Evolutionary conservation across 2,113 vertebrate genomes (phyloP).

Genomic region (Oenanthe oenanthe): DNA sequence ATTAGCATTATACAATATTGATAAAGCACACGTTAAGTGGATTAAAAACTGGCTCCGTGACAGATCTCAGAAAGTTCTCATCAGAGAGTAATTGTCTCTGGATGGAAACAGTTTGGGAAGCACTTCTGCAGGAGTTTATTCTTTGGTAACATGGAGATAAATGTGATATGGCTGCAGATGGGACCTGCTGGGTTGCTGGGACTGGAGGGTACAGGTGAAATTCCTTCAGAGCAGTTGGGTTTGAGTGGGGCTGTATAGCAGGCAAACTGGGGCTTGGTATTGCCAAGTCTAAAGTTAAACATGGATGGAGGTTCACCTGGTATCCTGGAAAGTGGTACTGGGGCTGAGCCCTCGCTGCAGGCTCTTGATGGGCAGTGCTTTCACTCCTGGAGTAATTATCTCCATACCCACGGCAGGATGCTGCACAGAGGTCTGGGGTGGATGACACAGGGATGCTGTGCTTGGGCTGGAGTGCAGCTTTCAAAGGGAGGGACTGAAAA

Average conservation of each 20-base stretch:
- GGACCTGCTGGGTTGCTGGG: neutral
- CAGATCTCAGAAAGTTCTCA: slow-evolving; percentile 14
- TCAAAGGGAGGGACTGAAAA: neutral
- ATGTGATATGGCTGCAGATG: neutral
- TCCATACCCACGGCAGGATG: neutral
- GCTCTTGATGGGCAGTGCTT: rapidly evolving
- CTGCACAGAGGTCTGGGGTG: neutral
- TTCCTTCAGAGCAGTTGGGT: neutral
- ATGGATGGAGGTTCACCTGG: neutral
- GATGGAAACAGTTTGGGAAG: neutral
- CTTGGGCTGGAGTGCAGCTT: neutral
- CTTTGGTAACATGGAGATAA: neutral
- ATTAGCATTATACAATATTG: slow-evolving; percentile 55
- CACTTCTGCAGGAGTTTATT: neutral
- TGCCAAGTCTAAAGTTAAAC: neutral
- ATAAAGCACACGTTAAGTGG: slow-evolving; percentile 30
- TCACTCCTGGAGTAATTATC: neutral
- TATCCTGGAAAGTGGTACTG: neutral
- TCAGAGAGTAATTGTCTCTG: neutral
- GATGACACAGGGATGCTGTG: rapidly evolving
- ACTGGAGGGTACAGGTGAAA: rapidly evolving
- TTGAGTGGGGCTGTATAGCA: neutral
- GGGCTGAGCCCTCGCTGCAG: rapidly evolving
- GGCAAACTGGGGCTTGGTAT: neutral
- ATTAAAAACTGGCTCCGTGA: slow-evolving; percentile 31